phyloP scores from a whole-genome alignment of 2,797 vertebrate species.

The Sebastes minor region DNA sequence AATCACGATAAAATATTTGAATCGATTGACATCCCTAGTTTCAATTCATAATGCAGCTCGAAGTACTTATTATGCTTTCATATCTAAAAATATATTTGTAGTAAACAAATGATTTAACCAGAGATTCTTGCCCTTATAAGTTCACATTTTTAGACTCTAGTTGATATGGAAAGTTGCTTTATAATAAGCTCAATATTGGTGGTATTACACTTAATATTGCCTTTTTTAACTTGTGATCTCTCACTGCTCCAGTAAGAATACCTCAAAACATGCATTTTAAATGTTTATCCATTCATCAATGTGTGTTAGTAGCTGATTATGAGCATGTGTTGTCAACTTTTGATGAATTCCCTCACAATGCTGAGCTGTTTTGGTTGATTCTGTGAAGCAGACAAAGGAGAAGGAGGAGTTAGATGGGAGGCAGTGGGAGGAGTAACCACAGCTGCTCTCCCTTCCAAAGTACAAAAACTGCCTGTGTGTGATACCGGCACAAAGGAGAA shows the following conservation, averaged over 20 bases:
- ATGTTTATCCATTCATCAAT: neutral
- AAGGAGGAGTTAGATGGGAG: conserved; percentile 46
- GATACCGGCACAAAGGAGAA: conserved; percentile 67
- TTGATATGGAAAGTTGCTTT: neutral
- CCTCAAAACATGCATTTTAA: neutral
- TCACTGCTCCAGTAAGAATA: neutral
- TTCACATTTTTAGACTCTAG: neutral
- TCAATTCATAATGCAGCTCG: neutral
- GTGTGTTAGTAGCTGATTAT: neutral
- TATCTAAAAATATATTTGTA: neutral
- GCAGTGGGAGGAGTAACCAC: conserved; percentile 48
- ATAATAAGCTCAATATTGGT: neutral
- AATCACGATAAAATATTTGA: no score
- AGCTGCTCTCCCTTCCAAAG: conserved; percentile 45
- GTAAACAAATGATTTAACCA: neutral
- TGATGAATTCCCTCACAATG: conserved; percentile 8
- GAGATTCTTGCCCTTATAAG: neutral
- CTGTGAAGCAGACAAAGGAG: conserved; percentile 65
- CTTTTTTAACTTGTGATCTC: neutral
- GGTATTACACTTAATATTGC: neutral
- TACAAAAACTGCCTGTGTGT: conserved; percentile 62
- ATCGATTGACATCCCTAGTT: neutral
- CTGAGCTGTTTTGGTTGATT: conserved; percentile 26
- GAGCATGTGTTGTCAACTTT: neutral
- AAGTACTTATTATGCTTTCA: neutral